Conservation (phyloP, 2,797 vertebrate species). For the Rhynchotus rufescens region DNA sequence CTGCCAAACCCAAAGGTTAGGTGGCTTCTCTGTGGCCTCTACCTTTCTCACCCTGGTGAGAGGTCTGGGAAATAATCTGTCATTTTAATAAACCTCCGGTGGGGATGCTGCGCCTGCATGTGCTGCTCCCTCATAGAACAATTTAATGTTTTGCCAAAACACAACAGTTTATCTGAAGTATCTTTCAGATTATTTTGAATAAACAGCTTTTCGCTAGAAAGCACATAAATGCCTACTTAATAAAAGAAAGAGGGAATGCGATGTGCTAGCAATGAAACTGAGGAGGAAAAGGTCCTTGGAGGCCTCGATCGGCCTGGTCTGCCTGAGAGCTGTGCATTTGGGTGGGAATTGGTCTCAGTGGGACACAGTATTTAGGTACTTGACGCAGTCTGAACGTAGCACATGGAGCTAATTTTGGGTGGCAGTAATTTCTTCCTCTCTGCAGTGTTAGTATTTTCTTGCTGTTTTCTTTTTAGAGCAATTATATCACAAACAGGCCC, state of each 20-base stretch:
- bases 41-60: accelerated
- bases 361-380: neutral
- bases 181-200: neutral
- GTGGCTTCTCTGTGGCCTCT: neutral
- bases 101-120: neutral
- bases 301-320: neutral
- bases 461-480: neutral
- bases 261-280: neutral
- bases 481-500: neutral
- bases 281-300: neutral
- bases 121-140: accelerated
- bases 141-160: neutral
- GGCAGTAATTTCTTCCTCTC: neutral
- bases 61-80: neutral
- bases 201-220: neutral
- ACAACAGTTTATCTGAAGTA: neutral
- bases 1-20: neutral
- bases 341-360: neutral
- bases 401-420: neutral
- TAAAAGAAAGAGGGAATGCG: neutral
- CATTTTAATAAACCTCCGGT: neutral
- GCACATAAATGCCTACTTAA: neutral
- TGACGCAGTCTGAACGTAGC: neutral
- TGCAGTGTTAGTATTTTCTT: neutral
- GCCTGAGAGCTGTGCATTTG: neutral